Base-by-base conservation (phyloP, 2,888 invertebrate genomes). In the Embidobia sp. region DNA sequence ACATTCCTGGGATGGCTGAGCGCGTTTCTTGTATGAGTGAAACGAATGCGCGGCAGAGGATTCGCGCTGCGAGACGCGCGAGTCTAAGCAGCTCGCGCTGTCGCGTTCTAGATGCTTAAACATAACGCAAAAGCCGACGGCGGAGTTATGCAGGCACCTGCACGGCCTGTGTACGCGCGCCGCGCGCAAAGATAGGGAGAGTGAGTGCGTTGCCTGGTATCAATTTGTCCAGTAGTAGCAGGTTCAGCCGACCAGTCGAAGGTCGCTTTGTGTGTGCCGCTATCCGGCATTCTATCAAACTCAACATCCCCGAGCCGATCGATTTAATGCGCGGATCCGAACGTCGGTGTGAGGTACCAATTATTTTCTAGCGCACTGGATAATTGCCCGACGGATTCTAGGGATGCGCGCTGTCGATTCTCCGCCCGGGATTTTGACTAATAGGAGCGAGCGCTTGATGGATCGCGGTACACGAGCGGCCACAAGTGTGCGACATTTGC, bases 221-320 rank as follows among this genome's bases (percentile, higher is more conserved):
- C 87, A 87, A 87, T 87, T 87, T 87, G 87, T 87, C 86, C 83
- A 83, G 79, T 80, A 78, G 85, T 84, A 85, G 84, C 83, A 84
- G 84, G 83, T 83, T 83, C 83, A 80, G 80, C 76, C 81, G 81
- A 79, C 78, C 78, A 79, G 82, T 80, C 83, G 86, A 87, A 86
- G 86, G 85, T 84, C 84, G 86, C 86, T 87, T 87, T 87, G 86
- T 87, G 80, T 82, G 77, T 80, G 87, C 87, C 87, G 87, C 87
- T 87, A 87, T 87, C 87, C 86, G 77, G 80, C 85, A 84, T 87
- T 87, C 85, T 86, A 87, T 87, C 87, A 87, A 86, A 85, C 81
- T 80, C 80, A 82, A 79, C 82, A 67, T 73, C 69, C 77, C 53
- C 72, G 55, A 44, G 63, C 26, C 73, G 64, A 77, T 74, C 74